phyloP scores from a whole-genome alignment of 1,140 invertebrate genomes.

The Lordiphosa mommai region DNA sequence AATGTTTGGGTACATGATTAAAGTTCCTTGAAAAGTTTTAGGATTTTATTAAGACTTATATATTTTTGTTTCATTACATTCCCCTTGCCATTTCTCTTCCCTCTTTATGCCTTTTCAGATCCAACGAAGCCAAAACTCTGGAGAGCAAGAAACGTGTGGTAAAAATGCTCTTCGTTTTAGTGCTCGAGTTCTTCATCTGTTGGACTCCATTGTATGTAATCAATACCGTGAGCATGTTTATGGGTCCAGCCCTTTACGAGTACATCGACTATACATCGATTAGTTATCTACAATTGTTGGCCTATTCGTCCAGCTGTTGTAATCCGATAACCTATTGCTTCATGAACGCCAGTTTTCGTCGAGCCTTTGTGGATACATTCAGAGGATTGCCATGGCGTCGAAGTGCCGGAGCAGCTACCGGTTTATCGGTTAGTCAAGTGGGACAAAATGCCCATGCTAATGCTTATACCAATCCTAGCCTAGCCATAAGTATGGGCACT shows the following conservation, averaged over 20 bases:
- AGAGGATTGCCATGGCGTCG: constrained; percentile 57
- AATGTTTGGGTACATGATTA: background rate
- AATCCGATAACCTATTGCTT: constrained; percentile 97
- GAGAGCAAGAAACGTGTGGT: constrained; percentile 85
- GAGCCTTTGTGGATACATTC: constrained; percentile 85
- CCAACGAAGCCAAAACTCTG: constrained; percentile 80
- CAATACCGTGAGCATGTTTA: constrained; percentile 88
- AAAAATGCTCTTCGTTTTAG: constrained; percentile 94
- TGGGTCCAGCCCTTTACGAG: constrained; percentile 85
- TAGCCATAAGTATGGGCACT: constrained; percentile 41
- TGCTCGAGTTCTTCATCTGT: constrained; percentile 95
- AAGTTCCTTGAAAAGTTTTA: background rate
- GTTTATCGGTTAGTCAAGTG: constrained; percentile 48
- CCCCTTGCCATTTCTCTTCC: too few species aligned
- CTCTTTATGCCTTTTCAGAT: constrained; percentile 34
- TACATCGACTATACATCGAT: constrained; percentile 88
- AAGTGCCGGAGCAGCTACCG: background rate
- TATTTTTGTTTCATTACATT: too few species aligned
- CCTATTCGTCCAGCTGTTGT: constrained; percentile 92
- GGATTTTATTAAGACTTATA: background rate
- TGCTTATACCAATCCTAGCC: constrained; percentile 5
- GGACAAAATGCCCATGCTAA: constrained; percentile 6
- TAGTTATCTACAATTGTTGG: constrained; percentile 89
- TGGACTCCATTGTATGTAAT: constrained; percentile 94
- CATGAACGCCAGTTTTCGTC: constrained; percentile 92